Base-by-base conservation (phyloP, 2,113 vertebrate species). In the Dicerorhinus sumatrensis region DNA sequence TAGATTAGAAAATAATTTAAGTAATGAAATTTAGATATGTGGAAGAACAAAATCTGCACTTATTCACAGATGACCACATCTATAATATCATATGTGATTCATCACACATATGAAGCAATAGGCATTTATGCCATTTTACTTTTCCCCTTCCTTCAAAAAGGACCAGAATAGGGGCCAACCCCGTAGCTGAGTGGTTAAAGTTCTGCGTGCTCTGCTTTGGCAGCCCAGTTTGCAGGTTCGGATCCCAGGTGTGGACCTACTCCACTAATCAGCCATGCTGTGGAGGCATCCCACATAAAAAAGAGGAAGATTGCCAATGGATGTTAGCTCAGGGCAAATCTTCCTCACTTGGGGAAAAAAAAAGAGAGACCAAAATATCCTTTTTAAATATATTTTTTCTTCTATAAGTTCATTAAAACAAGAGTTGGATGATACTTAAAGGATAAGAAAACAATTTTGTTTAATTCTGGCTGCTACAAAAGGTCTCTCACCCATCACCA, bases 21-120 rank as follows among this genome's bases (percentile, higher is more conserved):
- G 33, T 73, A 96, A 89, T 93, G 46, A 85, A 89, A 90, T 96
- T 88, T 46, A 94, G 36, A 25, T 80, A 88, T 46, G 65, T 6
- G 39, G 42, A 46, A 91, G 62, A 96, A 56, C 21, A 2, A 21
- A 58, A 79, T 70, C 67, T 92, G 12, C 10, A 58, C 1, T 93
- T 82, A 85, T 9, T 42, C 8, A 69, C 21, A 83, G 65, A 95
- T 86, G 58, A 83, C 8, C 77, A 96, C 31, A 27, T 82, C 36
- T 84, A 20, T 36, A 67, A 88, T n/a, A 16, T 42, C 62, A 31
- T 69, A 51, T 21, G 18, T 91, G 25, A 95, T 94, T 89, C 4
- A 56, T 67, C 91, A 73, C 17, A 42, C 17, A 46, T 67, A 39
- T 31, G 18, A 73, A 10, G 1, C 60, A 75, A 72, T 65, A 88